Evolutionary conservation across 2,888 invertebrate species (phyloP), one percentile per base, ranked within the genome.

Genomic region (Lithosia quadra): DNA sequence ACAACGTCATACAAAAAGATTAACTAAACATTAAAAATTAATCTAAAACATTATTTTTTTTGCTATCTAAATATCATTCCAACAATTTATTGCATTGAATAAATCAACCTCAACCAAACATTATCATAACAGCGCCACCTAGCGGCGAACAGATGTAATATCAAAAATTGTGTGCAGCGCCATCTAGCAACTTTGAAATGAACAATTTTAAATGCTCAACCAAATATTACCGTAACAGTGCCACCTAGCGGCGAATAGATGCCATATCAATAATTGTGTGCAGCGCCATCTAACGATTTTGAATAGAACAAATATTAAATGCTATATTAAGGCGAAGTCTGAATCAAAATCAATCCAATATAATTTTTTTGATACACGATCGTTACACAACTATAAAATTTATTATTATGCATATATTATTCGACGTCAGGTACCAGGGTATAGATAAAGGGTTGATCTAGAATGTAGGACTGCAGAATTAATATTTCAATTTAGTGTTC

Each of bases 11-110:
- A 59, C 28, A 62, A 57, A 69, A 73, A 68, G n/a, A n/a, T n/a
- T 68, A 69, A 79, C 78, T 78, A 78, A 76, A 78, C 72, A 78
- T 70, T 79, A 77, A 43, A n/a, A 74, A 73, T 73, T 69, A 75
- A 70, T 71, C 69, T 78, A 74, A 72, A 80, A 69, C 55, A 60
- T 71, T 68, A 72, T n/a, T 49, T 66, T n/a, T 76, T 78, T 71
- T 72, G 58, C 79, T 79, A 80, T 69, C 81, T 79, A 78, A 73
- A 57, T 63, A 70, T 43, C 33, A 36, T 64, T 53, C 33, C 57
- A 75, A 73, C 76, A 34, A 69, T n/a, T 5, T 22, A 69, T 55
- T 58, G 66, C 65, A 55, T 66, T 63, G 59, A 49, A 9, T 62
- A 24, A n/a, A 18, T 43, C 57, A 65, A 55, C 39, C 63, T 58